Conservation (phyloP, 2,888 invertebrate genomes). For the Tuberolachnus salignus region DNA sequence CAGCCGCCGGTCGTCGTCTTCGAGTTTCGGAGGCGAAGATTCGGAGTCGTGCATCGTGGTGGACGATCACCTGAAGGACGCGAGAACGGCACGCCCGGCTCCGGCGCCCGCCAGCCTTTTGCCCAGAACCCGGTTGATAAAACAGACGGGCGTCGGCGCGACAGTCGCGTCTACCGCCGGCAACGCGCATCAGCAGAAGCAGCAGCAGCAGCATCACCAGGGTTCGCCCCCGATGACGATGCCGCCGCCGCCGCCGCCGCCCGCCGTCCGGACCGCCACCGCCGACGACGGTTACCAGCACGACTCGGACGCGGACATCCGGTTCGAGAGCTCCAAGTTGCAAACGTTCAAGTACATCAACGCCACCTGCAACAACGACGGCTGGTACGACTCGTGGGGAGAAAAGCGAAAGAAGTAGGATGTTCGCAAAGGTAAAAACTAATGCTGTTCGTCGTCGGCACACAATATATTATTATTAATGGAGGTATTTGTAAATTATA, state of each 20-base stretch:
- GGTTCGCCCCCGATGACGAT: constrained; percentile 60
- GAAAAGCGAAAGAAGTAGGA: constrained; percentile 57
- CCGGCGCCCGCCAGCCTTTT: constrained; percentile 64
- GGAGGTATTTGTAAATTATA: too few species aligned
- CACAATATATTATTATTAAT: not conserved
- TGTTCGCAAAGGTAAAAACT: not conserved
- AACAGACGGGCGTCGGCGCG: constrained; percentile 62
- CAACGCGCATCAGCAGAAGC: not conserved
- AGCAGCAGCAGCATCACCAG: constrained; percentile 57
- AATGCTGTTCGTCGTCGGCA: too few species aligned
- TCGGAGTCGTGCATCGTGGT: constrained; percentile 76
- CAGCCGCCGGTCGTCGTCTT: constrained; percentile 35
- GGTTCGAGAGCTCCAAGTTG: constrained; percentile 57
- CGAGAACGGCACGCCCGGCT: constrained; percentile 6
- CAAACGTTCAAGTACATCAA: constrained; percentile 58
- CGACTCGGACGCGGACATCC: constrained; percentile 60
- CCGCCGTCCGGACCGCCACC: constrained; percentile 61
- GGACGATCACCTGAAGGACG: constrained; percentile 70
- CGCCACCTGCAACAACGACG: constrained; percentile 40
- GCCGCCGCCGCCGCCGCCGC: constrained; percentile 61
- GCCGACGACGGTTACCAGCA: constrained; percentile 53
- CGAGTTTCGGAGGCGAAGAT: constrained; percentile 61
- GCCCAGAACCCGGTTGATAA: constrained; percentile 67
- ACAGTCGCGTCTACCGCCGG: constrained; percentile 59
- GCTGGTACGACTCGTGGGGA: constrained; percentile 61